phyloP scores from a whole-genome alignment of 2,113 vertebrate species.

The Seriola aureovittata region DNA sequence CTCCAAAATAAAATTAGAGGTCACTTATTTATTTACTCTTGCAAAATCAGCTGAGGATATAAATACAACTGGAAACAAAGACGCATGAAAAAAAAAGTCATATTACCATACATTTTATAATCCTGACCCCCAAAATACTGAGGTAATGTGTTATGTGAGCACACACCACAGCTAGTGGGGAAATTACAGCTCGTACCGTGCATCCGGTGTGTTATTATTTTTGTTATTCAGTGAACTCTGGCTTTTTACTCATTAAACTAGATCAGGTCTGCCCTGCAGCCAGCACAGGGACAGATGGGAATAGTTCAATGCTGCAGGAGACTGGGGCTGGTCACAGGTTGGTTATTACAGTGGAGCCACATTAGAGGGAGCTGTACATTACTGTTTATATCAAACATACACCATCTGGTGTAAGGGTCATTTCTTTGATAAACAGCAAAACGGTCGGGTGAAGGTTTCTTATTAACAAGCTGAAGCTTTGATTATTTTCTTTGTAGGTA shows the following conservation, averaged over 20 bases:
- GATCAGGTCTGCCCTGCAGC: conserved; percentile 51
- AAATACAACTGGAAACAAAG: not conserved
- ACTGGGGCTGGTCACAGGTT: conserved; percentile 30
- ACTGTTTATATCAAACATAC: conserved; percentile 35
- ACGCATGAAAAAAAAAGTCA: not conserved
- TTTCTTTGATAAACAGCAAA: conserved; percentile 56
- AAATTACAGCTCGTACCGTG: conserved; percentile 44
- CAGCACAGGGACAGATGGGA: conserved; percentile 35
- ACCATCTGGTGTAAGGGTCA: conserved; percentile 45
- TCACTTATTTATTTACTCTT: not conserved
- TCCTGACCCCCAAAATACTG: conserved; percentile 8
- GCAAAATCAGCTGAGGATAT: not conserved
- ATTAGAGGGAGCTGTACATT: conserved; percentile 61
- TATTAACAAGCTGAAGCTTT: not conserved
- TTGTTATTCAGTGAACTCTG: conserved; percentile 56
- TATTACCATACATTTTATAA: not conserved
- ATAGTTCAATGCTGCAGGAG: conserved; percentile 40
- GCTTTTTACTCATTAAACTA: conserved; percentile 55
- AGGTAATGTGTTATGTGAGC: conserved; percentile 5
- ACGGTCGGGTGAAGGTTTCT: conserved; percentile 23
- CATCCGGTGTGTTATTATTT: conserved; percentile 41
- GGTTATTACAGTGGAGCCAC: conserved; percentile 56
- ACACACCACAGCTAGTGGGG: conserved; percentile 17
- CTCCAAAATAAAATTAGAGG: conserved; percentile 47
- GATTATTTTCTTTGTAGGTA: not conserved